These are phyloP conservation scores for Lepidocolaptes lacrymiger DNA, from an alignment of 2,797 vertebrate genomes.

Conservation along the genomic window DNA sequence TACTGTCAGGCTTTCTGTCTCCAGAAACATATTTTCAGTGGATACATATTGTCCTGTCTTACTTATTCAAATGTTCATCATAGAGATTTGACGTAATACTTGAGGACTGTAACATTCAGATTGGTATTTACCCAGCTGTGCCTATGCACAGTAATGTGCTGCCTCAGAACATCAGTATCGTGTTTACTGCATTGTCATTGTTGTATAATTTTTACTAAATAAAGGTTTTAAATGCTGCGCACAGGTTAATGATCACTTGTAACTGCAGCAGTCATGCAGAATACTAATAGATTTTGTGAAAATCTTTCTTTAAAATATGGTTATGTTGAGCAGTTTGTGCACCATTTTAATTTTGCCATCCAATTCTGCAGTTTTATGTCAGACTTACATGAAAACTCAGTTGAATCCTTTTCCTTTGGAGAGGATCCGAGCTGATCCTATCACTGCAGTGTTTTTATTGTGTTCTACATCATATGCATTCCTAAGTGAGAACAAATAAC, in stretches of 20 bases:
- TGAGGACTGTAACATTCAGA: background rate
- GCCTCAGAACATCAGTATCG: background rate
- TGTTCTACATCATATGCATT: background rate
- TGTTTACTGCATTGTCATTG: slow-evolving; percentile 2
- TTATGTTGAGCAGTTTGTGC: background rate
- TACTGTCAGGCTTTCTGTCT: background rate
- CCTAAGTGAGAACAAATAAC: background rate
- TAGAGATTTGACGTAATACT: background rate
- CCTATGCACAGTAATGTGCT: background rate
- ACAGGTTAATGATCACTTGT: slow-evolving; percentile 12
- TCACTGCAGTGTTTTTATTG: background rate
- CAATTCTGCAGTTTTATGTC: background rate
- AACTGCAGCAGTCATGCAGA: background rate
- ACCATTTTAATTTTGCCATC: slow-evolving; percentile 8
- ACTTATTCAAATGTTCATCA: background rate
- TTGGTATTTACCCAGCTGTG: background rate
- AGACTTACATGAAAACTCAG: background rate
- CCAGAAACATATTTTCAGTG: background rate
- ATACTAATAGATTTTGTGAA: background rate
- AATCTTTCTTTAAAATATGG: background rate
- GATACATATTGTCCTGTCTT: background rate
- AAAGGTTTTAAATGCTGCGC: background rate
- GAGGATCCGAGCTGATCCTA: background rate
- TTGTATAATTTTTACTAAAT: slow-evolving; percentile 28
- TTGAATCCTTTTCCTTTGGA: background rate